Percentiles rank a stretch among this genome's conserved stretches.
These are phyloP conservation scores for Opisthograptis luteolata DNA, from an alignment of 2,888 invertebrate species.

Conservation along the genomic window DNA sequence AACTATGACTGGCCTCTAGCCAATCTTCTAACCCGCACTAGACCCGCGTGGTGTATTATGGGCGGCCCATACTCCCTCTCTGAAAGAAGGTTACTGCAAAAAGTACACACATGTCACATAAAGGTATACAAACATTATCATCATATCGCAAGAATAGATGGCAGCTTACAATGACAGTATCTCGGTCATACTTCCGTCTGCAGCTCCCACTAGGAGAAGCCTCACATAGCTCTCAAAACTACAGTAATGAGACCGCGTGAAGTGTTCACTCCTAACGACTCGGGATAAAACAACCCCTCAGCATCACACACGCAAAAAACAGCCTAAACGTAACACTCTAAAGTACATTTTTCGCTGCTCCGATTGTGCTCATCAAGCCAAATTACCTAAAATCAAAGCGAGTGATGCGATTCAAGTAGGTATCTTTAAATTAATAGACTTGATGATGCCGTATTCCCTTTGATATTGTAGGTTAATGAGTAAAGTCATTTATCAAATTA, in stretches of 20 bases:
- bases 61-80: too few relatives aligned
- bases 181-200: conserved; percentile 42
- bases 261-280: conserved; percentile 49
- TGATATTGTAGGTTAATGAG: conserved; percentile 34
- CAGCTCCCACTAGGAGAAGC: conserved; percentile 39
- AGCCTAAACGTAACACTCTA: conserved; percentile 20
- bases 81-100: too few relatives aligned
- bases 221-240: conserved; percentile 48
- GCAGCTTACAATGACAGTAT: conserved; percentile 45
- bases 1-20: too few relatives aligned
- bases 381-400: conserved; percentile 46
- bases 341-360: conserved; percentile 19
- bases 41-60: too few relatives aligned
- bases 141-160: conserved; percentile 33
- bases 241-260: conserved; percentile 55
- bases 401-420: conserved; percentile 33
- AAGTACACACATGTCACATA: too few relatives aligned
- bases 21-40: too few relatives aligned
- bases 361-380: conserved; percentile 23
- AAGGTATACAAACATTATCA: conserved; percentile 3
- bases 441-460: conserved; percentile 36
- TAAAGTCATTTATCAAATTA: conserved; percentile 31
- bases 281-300: conserved; percentile 41
- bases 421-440: conserved; percentile 42
- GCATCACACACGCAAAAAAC: conserved; percentile 30